phyloP scores from a whole-genome alignment of 2,113 vertebrate genomes.

The Hippoglossus stenolepis region DNA sequence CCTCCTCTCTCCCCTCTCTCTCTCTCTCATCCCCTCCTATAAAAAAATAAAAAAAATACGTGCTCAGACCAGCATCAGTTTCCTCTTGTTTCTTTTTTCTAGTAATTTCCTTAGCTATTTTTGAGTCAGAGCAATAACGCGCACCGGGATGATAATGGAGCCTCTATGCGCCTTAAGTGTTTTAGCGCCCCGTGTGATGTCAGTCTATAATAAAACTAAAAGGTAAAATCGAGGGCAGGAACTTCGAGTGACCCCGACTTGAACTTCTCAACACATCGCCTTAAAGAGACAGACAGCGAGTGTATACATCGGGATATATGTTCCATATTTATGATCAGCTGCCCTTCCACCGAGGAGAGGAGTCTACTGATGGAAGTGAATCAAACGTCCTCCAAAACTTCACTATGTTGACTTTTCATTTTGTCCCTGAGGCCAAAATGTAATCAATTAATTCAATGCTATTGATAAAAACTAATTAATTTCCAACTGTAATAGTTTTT shows the following conservation, averaged over 20 bases:
- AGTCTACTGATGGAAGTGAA: conserved; percentile 10
- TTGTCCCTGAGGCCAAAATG: not conserved
- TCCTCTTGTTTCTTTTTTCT: conserved; percentile 64
- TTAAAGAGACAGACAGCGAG: conserved; percentile 86
- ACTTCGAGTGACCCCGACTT: conserved; percentile 87
- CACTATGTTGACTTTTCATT: not conserved
- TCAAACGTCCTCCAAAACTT: not conserved
- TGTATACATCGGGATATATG: conserved; percentile 36
- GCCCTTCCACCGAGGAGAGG: not conserved
- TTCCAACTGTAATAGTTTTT: not conserved
- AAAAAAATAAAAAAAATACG: conserved; percentile 74
- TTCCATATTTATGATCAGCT: conserved; percentile 46
- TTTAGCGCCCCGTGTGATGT: conserved; percentile 86
- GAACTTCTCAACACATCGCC: conserved; percentile 85
- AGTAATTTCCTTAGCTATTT: conserved; percentile 83
- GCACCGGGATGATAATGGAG: conserved; percentile 81
- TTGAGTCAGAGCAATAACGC: conserved; percentile 74
- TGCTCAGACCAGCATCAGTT: conserved; percentile 81
- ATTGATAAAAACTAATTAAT: not conserved
- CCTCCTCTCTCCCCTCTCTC: conserved; percentile 61
- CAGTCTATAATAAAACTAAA: conserved; percentile 87
- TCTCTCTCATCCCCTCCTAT: conserved; percentile 74
- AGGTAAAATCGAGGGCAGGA: conserved; percentile 90
- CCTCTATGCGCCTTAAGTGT: conserved; percentile 79
- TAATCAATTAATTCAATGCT: not conserved